Evolutionary conservation across 2,797 vertebrate species (phyloP), one percentile per base, ranked within the genome.

Genomic region (Macrochelys suwanniensis): DNA sequence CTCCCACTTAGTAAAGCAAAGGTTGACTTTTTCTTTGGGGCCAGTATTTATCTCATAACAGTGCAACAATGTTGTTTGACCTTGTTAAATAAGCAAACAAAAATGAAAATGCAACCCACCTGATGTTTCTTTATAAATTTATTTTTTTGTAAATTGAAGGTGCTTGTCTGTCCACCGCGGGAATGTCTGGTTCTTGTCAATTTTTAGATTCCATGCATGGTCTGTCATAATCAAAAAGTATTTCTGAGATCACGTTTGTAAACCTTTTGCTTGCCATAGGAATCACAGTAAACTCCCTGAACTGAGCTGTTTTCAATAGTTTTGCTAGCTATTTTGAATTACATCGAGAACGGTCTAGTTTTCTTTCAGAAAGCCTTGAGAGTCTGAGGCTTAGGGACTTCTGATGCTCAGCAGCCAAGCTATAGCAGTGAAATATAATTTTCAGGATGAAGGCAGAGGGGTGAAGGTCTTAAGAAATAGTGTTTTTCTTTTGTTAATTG

Each of bases 21-120:
- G 21, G 6, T n/a, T 47, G 11, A 79, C n/a, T 17, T 15, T 2
- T 45, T 89, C 21, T 76, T 56, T 50, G 54, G 74, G 26, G 77
- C 50, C 54, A 33, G 2, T 0, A 1, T 45, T 94, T 71, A 10
- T n/a, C 10, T 59, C 4, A 0, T 28, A 57, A 81, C 53, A 25
- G 26, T 28, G 37, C 2, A 0, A 11, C 45, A 0, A 21, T 2
- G n/a, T 0, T 78, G 13, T 85, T 61, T 11, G 0, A 51, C 31
- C 51, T 8, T 51, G 10, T 17, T 68, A 45, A 78, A 78, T 59
- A 31, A 65, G 25, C 15, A 65, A 61, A 61, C 28, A 31, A 33
- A 61, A 33, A 33, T 25, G 45, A 78, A 83, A 28, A 59, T 21
- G 9, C 71, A 26, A 45, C 31, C 50, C 23, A 4, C 2, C 28